Evolutionary conservation across 92 coral and sea anemone genomes (phyloP).

Genomic region (Pocillopora grandis): DNA sequence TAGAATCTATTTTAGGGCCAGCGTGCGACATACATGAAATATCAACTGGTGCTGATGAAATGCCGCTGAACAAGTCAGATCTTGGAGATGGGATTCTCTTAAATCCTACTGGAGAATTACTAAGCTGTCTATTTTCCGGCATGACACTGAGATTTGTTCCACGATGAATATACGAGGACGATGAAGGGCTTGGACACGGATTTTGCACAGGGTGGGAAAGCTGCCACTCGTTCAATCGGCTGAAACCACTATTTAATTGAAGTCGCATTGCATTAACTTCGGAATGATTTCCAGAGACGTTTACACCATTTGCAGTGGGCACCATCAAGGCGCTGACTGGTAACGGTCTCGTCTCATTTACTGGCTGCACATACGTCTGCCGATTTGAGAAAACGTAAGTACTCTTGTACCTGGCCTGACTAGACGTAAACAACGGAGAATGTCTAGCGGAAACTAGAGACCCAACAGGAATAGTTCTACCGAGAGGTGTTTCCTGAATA

Average conservation of each 20-base stretch:
- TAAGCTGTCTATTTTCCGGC: not conserved
- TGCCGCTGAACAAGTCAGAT: slow-evolving; percentile 38
- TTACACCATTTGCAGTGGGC: not conserved
- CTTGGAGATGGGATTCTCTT: slow-evolving; percentile 43
- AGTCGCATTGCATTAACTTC: not conserved
- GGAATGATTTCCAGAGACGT: not conserved
- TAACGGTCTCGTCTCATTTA: slow-evolving; percentile 14
- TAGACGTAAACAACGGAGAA: slow-evolving; percentile 3
- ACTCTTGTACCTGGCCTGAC: slow-evolving; percentile 8
- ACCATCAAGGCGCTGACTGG: slow-evolving; percentile 17
- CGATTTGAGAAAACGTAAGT: slow-evolving; percentile 42
- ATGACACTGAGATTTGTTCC: not conserved
- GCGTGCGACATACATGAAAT: slow-evolving; percentile 12
- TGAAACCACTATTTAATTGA: slow-evolving; percentile 1
- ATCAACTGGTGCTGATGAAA: slow-evolving; percentile 17
- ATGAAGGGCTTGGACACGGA: not conserved
- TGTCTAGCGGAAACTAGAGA: slow-evolving; percentile 1
- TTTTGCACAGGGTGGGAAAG: not conserved
- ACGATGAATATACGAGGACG: slow-evolving; percentile 14
- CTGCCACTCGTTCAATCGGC: slow-evolving; percentile 16
- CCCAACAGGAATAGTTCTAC: not conserved
- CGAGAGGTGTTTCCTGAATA: slow-evolving; percentile 10
- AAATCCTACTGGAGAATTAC: not conserved
- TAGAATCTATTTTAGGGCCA: not conserved
- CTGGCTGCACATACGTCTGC: slow-evolving; percentile 14